Evolutionary conservation across 1,140 invertebrate species (phyloP).

Genomic region (Micrasema longulum): DNA sequence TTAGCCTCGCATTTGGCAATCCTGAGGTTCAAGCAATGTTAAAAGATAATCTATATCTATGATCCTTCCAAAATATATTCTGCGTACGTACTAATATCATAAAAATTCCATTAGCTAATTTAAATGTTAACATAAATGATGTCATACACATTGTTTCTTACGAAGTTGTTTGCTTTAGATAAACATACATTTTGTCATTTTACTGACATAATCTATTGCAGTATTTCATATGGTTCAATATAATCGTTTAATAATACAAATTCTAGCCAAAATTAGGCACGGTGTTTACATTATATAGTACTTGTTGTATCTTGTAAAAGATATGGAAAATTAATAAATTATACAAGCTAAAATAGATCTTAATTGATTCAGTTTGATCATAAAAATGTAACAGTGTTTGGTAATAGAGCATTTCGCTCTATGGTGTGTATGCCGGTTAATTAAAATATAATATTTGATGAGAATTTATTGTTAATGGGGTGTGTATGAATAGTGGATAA

Average conservation of each 20-base stretch:
- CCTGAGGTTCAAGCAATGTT: slow-evolving; percentile 1
- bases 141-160: slow-evolving; percentile 22
- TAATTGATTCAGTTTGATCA: slow-evolving; percentile 8
- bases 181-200: not conserved
- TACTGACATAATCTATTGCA: not conserved
- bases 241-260: not conserved
- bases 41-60: slow-evolving; percentile 15
- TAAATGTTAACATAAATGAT: slow-evolving; percentile 46
- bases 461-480: slow-evolving; percentile 1
- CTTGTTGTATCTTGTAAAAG: slow-evolving; percentile 28
- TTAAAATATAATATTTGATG: not conserved
- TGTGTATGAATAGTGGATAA: not conserved
- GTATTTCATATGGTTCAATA: not conserved
- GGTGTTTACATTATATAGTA: slow-evolving; percentile 16
- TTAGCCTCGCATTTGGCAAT: not conserved
- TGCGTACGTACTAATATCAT: slow-evolving; percentile 46
- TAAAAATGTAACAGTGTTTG: slow-evolving; percentile 6
- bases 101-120: slow-evolving; percentile 54
- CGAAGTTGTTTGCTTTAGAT: slow-evolving; percentile 21
- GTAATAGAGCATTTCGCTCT: not conserved
- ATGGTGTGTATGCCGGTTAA: not conserved
- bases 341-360: no score
- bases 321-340: slow-evolving; percentile 8
- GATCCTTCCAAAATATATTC: slow-evolving; percentile 43
- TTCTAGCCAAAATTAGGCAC: slow-evolving; percentile 20